These are phyloP conservation scores for Acanthosoma haemorrhoidale DNA, from an alignment of 2,888 invertebrate species.

Conservation along the genomic window DNA sequence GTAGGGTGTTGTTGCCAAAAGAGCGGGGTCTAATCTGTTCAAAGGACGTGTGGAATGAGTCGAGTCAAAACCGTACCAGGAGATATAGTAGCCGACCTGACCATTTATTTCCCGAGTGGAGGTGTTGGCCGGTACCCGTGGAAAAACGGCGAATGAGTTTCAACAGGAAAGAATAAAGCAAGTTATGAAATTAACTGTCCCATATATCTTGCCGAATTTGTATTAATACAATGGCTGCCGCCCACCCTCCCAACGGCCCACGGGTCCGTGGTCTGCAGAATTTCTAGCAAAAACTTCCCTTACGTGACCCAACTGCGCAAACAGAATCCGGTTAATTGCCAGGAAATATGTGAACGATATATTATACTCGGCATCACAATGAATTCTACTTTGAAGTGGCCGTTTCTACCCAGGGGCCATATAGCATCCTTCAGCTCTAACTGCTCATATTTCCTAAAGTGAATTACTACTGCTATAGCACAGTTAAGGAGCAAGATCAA, in stretches of 20 bases:
- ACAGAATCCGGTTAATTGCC: neutral
- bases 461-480: too few species aligned
- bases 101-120: neutral
- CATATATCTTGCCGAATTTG: slow-evolving; percentile 20
- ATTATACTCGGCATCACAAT: neutral
- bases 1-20: too few species aligned
- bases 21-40: too few species aligned
- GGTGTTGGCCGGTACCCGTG: neutral
- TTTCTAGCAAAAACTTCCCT: slow-evolving; percentile 3
- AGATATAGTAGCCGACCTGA: neutral
- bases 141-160: neutral
- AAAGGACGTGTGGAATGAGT: neutral
- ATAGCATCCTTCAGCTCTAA: too few species aligned
- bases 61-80: neutral
- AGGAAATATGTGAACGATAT: neutral
- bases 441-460: too few species aligned
- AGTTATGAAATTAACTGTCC: slow-evolving; percentile 26
- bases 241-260: neutral
- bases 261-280: neutral
- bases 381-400: neutral
- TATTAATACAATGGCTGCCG: slow-evolving; percentile 11
- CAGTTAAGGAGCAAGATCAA: too few species aligned
- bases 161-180: slow-evolving; percentile 26
- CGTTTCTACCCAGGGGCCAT: too few species aligned
- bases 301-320: slow-evolving; percentile 7